phyloP scores from a whole-genome alignment of 64 coral and sea anemone genomes.

The Pocillopora damicornis region DNA sequence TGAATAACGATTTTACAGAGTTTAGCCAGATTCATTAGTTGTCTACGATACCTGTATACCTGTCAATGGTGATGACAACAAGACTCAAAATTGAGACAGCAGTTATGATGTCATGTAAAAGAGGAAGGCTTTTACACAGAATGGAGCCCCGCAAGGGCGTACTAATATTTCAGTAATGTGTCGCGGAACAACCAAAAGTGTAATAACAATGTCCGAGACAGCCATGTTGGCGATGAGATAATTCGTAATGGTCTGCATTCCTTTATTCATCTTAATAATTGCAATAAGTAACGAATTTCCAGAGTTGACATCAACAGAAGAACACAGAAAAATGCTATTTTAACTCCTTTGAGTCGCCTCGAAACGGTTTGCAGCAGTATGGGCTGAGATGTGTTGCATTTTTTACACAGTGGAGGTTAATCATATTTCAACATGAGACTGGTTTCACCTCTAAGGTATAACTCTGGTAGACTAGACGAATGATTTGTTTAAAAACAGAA shows the following conservation, averaged over 20 bases:
- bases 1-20: constrained; percentile 1
- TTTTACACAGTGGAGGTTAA: neutral
- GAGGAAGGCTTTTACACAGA: constrained; percentile 6
- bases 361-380: neutral
- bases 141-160: neutral
- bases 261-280: constrained; percentile 14
- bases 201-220: constrained; percentile 28
- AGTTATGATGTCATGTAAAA: constrained; percentile 39
- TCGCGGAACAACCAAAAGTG: constrained; percentile 8
- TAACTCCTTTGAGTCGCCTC: neutral
- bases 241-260: constrained; percentile 33
- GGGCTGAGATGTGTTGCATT: neutral
- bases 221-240: constrained; percentile 48
- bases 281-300: constrained; percentile 31
- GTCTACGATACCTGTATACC: constrained; percentile 27
- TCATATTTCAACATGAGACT: neutral
- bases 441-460: too few relatives aligned
- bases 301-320: neutral
- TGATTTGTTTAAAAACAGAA: too few relatives aligned
- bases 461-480: too few relatives aligned
- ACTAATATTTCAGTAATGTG: constrained; percentile 5
- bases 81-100: constrained; percentile 35
- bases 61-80: constrained; percentile 37
- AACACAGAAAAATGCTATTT: constrained; percentile 1
- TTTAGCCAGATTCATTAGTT: neutral